Evolutionary conservation across 1,140 invertebrate genomes (phyloP).

Genomic region (Temnothorax longispinosus): DNA sequence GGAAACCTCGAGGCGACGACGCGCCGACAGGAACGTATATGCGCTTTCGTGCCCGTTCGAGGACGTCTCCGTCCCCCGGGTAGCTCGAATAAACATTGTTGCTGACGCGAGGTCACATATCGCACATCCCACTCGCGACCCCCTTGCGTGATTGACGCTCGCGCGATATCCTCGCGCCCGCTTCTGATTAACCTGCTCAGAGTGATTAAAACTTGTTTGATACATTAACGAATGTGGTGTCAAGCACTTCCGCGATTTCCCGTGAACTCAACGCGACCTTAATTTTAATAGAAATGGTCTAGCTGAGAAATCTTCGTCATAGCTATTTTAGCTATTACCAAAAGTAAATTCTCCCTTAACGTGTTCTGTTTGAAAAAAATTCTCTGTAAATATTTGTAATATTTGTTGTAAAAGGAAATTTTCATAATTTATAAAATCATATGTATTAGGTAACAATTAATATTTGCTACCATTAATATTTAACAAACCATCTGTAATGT

Average conservation of each 20-base stretch:
- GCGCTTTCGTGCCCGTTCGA: neutral
- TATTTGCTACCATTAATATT: no score
- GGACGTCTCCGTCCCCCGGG: neutral
- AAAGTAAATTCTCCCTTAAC: neutral
- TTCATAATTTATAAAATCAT: neutral
- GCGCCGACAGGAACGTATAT: slow-evolving; percentile 62
- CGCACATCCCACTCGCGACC: neutral
- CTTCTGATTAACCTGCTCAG: neutral
- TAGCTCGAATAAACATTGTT: slow-evolving; percentile 14
- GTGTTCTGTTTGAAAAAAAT: neutral
- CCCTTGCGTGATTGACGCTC: slow-evolving; percentile 1
- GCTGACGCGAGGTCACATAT: neutral
- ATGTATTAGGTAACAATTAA: neutral
- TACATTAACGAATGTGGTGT: slow-evolving; percentile 7
- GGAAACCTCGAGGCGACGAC: slow-evolving; percentile 74
- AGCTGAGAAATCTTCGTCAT: neutral
- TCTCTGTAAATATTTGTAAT: neutral
- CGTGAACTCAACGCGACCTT: neutral
- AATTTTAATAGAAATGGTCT: neutral
- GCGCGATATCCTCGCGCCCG: neutral
- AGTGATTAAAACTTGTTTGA: neutral
- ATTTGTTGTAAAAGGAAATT: neutral
- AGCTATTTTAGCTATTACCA: neutral
- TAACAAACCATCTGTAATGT: neutral
- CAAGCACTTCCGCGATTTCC: neutral